These are phyloP conservation scores for Alexandromys fortis DNA, from an alignment of 2,113 vertebrate species.

Conservation along the genomic window DNA sequence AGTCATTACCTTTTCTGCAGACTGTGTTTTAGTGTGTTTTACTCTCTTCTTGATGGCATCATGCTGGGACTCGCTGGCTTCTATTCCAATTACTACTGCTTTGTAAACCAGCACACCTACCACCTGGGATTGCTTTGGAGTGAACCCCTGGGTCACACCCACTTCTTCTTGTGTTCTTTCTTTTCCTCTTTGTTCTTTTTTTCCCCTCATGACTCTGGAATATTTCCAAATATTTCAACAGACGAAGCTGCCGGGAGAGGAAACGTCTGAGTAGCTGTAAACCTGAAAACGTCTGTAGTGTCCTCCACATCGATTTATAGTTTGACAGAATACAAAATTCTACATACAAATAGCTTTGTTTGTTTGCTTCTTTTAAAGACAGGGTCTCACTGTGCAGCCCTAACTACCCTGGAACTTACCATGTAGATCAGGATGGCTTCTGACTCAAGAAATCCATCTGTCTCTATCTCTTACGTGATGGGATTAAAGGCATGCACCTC, in stretches of 20 bases:
- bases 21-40: neutral
- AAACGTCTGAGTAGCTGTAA: constrained; percentile 1
- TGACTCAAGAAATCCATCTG: neutral
- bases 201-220: neutral
- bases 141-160: neutral
- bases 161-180: neutral
- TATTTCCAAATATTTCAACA: neutral
- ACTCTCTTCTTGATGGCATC: constrained; percentile 32
- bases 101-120: neutral
- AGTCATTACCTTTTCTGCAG: neutral
- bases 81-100: neutral
- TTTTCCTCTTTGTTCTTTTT: neutral
- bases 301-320: neutral
- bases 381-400: neutral
- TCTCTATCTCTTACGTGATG: no score
- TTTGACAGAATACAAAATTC: neutral
- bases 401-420: neutral
- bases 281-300: constrained; percentile 20
- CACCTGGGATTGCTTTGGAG: neutral
- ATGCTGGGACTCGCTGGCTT: neutral
- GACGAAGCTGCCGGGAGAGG: neutral
- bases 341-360: neutral
- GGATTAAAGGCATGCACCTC: neutral
- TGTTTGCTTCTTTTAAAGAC: neutral
- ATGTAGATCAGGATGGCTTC: neutral